Evolutionary conservation across 1,140 invertebrate species (phyloP).

Genomic region (Leptopilina clavipes): DNA sequence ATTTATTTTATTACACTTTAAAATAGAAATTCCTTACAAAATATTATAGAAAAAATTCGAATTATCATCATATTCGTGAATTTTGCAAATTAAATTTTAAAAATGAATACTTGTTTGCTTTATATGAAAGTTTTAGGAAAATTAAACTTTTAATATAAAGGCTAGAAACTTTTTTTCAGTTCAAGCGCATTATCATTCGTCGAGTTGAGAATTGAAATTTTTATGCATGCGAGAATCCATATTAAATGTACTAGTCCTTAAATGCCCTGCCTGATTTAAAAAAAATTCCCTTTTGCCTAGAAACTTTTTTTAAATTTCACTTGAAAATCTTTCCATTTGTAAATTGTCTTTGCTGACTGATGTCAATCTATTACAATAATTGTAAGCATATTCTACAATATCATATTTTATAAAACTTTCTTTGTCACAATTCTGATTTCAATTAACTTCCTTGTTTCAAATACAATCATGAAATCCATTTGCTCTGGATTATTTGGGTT

Average conservation of each 20-base stretch:
- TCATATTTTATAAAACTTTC: background rate
- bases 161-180: too few relatives aligned
- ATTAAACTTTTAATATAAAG: too few relatives aligned
- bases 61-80: too few relatives aligned
- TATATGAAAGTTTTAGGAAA: too few relatives aligned
- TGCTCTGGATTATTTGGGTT: constrained; percentile 22
- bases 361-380: background rate
- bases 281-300: background rate
- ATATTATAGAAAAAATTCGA: too few relatives aligned
- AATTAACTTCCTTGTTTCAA: background rate
- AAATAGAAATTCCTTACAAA: too few relatives aligned
- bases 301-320: background rate
- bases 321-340: background rate
- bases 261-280: background rate
- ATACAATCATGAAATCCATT: constrained; percentile 10
- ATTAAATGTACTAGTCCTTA: background rate
- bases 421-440: background rate
- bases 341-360: too few relatives aligned
- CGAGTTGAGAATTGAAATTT: constrained; percentile 12
- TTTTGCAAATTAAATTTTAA: too few relatives aligned
- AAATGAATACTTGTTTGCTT: too few relatives aligned
- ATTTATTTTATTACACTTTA: background rate
- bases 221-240: constrained; percentile 32
- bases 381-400: background rate
- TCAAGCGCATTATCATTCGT: too few relatives aligned